Evolutionary conservation across 2,113 vertebrate genomes (phyloP).

Genomic region (Apistogramma diplotaenia): DNA sequence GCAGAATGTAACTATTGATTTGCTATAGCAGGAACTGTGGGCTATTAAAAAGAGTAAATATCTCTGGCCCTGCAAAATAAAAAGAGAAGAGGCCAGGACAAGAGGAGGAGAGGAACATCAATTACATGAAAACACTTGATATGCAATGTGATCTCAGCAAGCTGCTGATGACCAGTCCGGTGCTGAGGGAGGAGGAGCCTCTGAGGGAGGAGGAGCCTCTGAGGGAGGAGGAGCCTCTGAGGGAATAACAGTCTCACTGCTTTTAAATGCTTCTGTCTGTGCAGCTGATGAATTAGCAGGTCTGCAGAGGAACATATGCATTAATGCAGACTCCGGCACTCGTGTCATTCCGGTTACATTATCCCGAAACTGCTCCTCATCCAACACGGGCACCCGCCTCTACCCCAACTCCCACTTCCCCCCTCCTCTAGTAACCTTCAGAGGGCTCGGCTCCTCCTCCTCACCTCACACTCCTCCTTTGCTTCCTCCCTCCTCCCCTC

Average conservation of each 20-base stretch:
- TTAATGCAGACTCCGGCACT: background rate
- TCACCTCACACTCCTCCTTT: background rate
- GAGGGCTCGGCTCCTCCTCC: constrained; percentile 4
- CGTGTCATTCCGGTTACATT: background rate
- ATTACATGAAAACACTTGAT: constrained; percentile 38
- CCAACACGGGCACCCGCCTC: background rate
- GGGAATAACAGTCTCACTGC: background rate
- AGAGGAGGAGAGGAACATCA: background rate
- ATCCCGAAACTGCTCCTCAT: background rate
- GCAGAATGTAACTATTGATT: constrained; percentile 58
- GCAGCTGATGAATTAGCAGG: background rate
- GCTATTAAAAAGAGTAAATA: constrained; percentile 40
- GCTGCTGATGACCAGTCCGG: constrained; percentile 20
- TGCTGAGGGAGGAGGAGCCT: too few relatives aligned
- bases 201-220: too few relatives aligned
- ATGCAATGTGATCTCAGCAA: constrained; percentile 31
- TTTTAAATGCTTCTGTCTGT: constrained; percentile 18
- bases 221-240: too few relatives aligned
- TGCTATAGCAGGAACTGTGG: constrained; percentile 21
- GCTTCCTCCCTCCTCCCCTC: constrained; percentile 3
- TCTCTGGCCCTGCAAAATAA: background rate
- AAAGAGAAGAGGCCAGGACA: background rate
- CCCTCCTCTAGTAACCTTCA: background rate
- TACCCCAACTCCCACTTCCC: background rate
- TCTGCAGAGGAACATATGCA: background rate